Evolutionary conservation across 2,888 invertebrate species (phyloP).

Genomic region (Nemapogon koenigi): DNA sequence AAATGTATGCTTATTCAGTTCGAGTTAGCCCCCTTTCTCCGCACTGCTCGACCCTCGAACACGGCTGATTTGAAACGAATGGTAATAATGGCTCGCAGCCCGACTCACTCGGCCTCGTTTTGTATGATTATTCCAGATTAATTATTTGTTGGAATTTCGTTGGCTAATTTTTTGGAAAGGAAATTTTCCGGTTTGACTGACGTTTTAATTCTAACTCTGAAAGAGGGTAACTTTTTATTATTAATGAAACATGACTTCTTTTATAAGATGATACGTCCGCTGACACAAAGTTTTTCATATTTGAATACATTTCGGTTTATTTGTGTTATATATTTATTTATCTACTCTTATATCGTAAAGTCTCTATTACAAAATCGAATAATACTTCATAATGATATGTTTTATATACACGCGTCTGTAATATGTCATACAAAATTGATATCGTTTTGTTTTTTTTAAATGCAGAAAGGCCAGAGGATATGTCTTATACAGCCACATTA

Average conservation of each 20-base stretch:
- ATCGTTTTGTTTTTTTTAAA: too few relatives aligned
- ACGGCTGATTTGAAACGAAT: conserved; percentile 64
- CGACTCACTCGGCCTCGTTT: conserved; percentile 50
- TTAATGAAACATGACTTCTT: background rate
- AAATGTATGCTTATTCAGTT: conserved; percentile 65
- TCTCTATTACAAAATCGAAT: too few relatives aligned
- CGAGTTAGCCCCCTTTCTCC: conserved; percentile 32
- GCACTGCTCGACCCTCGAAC: conserved; percentile 27
- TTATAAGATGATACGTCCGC: too few relatives aligned
- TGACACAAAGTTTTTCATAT: too few relatives aligned
- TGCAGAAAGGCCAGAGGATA: too few relatives aligned
- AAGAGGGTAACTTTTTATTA: conserved; percentile 26
- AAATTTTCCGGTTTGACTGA: conserved; percentile 61
- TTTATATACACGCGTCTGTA: too few relatives aligned
- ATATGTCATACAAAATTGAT: too few relatives aligned
- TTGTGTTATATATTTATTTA: too few relatives aligned
- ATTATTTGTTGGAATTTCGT: conserved; percentile 62
- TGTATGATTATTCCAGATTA: conserved; percentile 66
- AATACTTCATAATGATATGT: too few relatives aligned
- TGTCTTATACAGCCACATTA: too few relatives aligned
- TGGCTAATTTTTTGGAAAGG: conserved; percentile 62
- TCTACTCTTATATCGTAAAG: too few relatives aligned
- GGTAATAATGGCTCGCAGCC: conserved; percentile 61
- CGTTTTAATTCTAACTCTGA: conserved; percentile 56
- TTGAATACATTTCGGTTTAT: too few relatives aligned